Conservation (phyloP, 2,113 vertebrate species). For the Macquaria ambigua region DNA sequence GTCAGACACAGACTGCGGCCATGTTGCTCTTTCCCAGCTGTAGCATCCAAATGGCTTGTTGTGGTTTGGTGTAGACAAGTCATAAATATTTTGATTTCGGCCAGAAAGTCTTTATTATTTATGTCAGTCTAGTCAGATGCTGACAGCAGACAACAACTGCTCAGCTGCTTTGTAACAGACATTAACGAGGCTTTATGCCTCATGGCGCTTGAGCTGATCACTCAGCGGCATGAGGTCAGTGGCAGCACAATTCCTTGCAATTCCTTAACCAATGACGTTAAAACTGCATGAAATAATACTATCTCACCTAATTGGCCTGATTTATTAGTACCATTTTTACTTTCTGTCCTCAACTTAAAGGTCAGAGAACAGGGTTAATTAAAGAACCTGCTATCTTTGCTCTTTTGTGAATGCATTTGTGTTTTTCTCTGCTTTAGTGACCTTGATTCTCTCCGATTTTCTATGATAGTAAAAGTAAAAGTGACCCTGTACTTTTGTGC, state of each 20-base stretch:
- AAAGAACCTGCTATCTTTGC: constrained; percentile 7
- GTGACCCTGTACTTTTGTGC: neutral
- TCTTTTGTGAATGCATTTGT: neutral
- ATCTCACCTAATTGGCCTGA: constrained; percentile 23
- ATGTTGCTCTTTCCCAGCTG: constrained; percentile 56
- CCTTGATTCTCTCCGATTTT: constrained; percentile 24
- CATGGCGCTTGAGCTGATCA: neutral
- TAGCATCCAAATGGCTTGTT: constrained; percentile 43
- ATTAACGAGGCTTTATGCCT: neutral
- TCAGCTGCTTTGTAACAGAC: neutral
- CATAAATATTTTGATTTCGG: constrained; percentile 27
- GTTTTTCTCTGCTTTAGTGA: constrained; percentile 6
- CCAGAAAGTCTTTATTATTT: constrained; percentile 10
- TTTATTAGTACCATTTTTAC: neutral
- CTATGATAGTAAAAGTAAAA: constrained; percentile 8
- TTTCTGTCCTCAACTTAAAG: neutral
- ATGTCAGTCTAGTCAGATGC: neutral
- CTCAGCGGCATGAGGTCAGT: neutral
- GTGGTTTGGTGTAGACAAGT: constrained; percentile 18
- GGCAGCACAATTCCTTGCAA: neutral
- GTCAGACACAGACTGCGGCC: constrained; percentile 44
- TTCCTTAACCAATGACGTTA: neutral
- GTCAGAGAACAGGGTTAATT: constrained; percentile 46
- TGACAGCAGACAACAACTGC: neutral
- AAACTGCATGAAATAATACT: constrained; percentile 7